A percentile compares a stretch with the other conserved stretches of the same genome.
Evolutionary conservation across 2,797 vertebrate genomes (phyloP).

Genomic region (Tapera naevia): DNA sequence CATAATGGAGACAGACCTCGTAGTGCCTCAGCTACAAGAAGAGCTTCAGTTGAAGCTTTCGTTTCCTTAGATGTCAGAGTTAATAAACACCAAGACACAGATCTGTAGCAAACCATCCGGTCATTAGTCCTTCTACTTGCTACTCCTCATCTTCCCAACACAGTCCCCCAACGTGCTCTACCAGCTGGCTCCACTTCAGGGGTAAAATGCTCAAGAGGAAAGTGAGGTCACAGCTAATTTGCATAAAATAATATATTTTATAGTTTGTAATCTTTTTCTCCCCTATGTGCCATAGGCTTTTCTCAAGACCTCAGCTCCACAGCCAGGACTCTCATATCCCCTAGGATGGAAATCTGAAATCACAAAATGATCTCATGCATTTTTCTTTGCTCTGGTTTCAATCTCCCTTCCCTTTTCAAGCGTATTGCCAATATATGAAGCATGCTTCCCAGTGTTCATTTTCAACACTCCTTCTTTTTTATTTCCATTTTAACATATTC

Average conservation of each 20-base stretch:
- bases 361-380: not conserved
- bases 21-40: not conserved
- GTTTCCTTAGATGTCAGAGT: not conserved
- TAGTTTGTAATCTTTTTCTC: not conserved
- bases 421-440: not conserved
- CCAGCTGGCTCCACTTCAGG: not conserved
- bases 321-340: not conserved
- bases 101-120: not conserved
- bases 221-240: not conserved
- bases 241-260: not conserved
- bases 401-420: not conserved
- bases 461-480: not conserved
- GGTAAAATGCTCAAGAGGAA: not conserved
- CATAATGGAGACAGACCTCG: not conserved
- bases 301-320: not conserved
- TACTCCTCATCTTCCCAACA: not conserved
- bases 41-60: not conserved
- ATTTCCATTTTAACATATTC: not conserved
- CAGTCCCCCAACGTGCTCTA: not conserved
- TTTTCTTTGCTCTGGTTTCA: constrained; percentile 25
- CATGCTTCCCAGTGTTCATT: not conserved
- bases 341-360: not conserved
- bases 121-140: not conserved
- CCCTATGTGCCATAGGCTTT: not conserved
- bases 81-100: not conserved